phyloP scores from a whole-genome alignment of 2,113 vertebrate genomes.

The Scomber colias region DNA sequence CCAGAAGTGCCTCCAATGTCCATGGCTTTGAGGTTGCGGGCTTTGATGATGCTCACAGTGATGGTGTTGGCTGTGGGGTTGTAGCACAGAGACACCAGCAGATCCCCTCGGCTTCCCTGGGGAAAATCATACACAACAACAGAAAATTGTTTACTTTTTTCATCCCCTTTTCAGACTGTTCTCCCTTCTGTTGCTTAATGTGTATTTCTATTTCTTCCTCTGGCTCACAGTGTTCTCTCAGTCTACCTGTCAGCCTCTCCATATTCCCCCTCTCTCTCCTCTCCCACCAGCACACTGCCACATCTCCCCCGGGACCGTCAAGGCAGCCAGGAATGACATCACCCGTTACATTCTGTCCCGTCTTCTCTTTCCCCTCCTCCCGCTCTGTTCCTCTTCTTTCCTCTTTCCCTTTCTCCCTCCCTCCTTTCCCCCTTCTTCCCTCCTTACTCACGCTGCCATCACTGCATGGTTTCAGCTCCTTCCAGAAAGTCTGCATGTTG shows the following conservation, averaged over 20 bases:
- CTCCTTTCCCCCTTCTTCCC: background rate
- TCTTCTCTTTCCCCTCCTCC: constrained; percentile 42
- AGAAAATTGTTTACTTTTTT: constrained; percentile 25
- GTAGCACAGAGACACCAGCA: constrained; percentile 97
- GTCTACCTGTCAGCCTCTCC: constrained; percentile 70
- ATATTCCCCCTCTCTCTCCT: constrained; percentile 58
- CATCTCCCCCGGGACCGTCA: constrained; percentile 68
- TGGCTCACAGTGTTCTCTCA: constrained; percentile 49
- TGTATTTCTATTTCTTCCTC: constrained; percentile 32
- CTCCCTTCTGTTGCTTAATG: constrained; percentile 23
- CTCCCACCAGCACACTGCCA: constrained; percentile 61
- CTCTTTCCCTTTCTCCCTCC: background rate
- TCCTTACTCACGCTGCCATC: constrained; percentile 96
- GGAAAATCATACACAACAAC: constrained; percentile 60
- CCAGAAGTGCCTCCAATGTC: constrained; percentile 99
- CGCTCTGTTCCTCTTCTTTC: constrained; percentile 12
- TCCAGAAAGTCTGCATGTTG: constrained; percentile 99
- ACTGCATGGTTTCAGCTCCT: constrained; percentile 98
- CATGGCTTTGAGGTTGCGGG: constrained; percentile 99
- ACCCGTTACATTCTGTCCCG: constrained; percentile 66
- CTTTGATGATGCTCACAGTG: constrained; percentile 99
- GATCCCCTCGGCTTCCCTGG: constrained; percentile 97
- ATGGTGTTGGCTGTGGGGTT: constrained; percentile 98
- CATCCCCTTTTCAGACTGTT: constrained; percentile 4
- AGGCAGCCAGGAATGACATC: constrained; percentile 79